Evolutionary conservation across 2,113 vertebrate species (phyloP), one percentile per base, ranked within the genome.

Genomic region (Cololabis saira): DNA sequence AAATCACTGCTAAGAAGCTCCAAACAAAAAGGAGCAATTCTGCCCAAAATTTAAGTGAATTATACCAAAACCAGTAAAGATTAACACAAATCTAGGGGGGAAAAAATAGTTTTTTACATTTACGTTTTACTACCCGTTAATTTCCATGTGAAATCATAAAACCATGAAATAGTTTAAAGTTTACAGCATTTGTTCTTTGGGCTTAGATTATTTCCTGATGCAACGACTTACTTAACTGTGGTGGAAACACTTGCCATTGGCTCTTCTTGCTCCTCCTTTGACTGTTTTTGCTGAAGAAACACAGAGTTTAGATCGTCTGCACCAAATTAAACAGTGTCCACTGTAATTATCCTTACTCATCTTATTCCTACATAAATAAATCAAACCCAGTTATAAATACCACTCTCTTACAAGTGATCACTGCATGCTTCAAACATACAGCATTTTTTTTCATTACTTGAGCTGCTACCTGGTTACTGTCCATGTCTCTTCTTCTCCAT

Each of bases 401-500:
- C 2, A 30, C 40, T 13, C 13, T 33, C 13, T 37, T 33, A 9
- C 12, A 44, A 12, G 18, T 11, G 19, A 48, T 33, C 17, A 37
- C 9, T 14, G 53, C 19, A 40, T 63, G 3, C 49, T 66, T 6
- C 43, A 51, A 58, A 54, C 12, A 27, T 19, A 47, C 12, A n/a
- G 48, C 24, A 14, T 30, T 44, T 54, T 11, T 24, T 58, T 56
- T 27, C 52, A 43, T 42, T 16, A 51, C 14, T 30, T 6, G 1
- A 40, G 8, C 12, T 44, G 17, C 19, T 83, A 94, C 92, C 89
- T 88, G 87, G 61, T 73, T 91, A n/a, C 37, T 80, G 0, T 88
- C 74, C 61, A 94, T 86, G 61, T 96, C 93, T 87, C 81, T 95
- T 59, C 94, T 93, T 61, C 93, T 86, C 95, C 96, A 96, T 54